phyloP scores from a whole-genome alignment of 2,113 vertebrate genomes.

The Meles meles region DNA sequence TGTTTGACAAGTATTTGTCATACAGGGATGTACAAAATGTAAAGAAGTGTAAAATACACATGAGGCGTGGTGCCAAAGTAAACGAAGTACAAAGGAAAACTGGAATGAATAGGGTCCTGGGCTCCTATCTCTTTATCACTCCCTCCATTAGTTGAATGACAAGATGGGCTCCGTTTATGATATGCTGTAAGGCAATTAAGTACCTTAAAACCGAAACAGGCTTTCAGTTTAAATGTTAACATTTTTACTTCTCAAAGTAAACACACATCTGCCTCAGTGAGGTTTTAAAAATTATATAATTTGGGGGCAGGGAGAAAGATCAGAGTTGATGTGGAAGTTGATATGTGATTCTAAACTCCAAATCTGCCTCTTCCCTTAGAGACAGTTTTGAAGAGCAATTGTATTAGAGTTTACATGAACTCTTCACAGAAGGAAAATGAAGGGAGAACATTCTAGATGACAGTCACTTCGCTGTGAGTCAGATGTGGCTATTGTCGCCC shows the following conservation, averaged over 20 bases:
- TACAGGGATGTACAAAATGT: conserved; percentile 78
- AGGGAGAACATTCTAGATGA: neutral
- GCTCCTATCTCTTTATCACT: conserved; percentile 69
- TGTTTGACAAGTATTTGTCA: conserved; percentile 88
- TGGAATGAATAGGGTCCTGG: conserved; percentile 51
- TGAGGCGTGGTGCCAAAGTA: conserved; percentile 78
- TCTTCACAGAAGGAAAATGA: conserved; percentile 1
- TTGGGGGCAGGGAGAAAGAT: neutral
- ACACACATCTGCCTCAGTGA: conserved; percentile 60
- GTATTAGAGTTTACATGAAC: neutral
- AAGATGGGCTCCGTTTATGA: conserved; percentile 67
- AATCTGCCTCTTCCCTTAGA: conserved; percentile 56
- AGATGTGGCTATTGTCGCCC: neutral
- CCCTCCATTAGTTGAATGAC: conserved; percentile 78
- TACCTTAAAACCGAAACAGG: conserved; percentile 69
- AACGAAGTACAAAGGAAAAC: conserved; percentile 77
- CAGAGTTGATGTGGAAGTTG: conserved; percentile 34
- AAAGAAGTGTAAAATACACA: conserved; percentile 85
- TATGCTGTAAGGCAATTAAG: conserved; percentile 74
- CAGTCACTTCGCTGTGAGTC: neutral
- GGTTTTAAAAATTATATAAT: conserved; percentile 47
- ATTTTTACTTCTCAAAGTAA: conserved; percentile 74
- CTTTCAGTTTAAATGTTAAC: conserved; percentile 74
- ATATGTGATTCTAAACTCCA: conserved; percentile 26
- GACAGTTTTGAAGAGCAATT: conserved; percentile 53